Evolutionary conservation across 1,140 invertebrate genomes (phyloP), one percentile per base, ranked within the genome.

Genomic region (Cephus cinctus): DNA sequence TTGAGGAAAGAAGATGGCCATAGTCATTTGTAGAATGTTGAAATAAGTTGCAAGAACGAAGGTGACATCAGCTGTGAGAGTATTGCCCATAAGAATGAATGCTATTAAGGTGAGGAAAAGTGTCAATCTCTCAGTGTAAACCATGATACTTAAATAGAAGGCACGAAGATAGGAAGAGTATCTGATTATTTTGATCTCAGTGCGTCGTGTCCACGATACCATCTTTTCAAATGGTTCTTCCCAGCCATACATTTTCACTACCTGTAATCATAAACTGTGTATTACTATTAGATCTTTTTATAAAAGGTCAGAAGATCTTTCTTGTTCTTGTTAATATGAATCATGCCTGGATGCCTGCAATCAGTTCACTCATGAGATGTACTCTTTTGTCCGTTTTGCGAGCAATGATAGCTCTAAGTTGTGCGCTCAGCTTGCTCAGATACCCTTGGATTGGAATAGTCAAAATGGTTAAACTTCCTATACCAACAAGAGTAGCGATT

Each of bases 211-310:
- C 5, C 59, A 42, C 5, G 75, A 71, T 0, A 86, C 77, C 0
- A 85, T 74, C 19, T 75, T 76, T 43, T 79, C 77, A 45, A 88
- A 88, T 3, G 86, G 84, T 47, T 80, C 81, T 57, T 89, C 87
- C 87, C 87, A 89, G 2, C 85, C 83, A 55, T 88, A 89, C 86
- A 91, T 90, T 75, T 91, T 92, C 14, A 92, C 86, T 0, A 82
- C 80, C 76, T 86, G 56, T 50, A 81, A 47, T 23, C n/a, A 14
- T 38, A 21, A 14, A 51, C 23, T 19, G 27, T 31, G 9, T 8
- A 23, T n/a, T 3, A 21, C 12, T 4, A 12, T 4, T 32, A n/a
- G 25, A 27, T 46, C 34, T 35, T 43, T 39, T 20, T 14, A 27
- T 31, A 43, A 30, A 41, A 15, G 35, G 40, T 40, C 45, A 32